phyloP scores from a whole-genome alignment of 2,888 invertebrate genomes.

The Chouioia cunea region DNA sequence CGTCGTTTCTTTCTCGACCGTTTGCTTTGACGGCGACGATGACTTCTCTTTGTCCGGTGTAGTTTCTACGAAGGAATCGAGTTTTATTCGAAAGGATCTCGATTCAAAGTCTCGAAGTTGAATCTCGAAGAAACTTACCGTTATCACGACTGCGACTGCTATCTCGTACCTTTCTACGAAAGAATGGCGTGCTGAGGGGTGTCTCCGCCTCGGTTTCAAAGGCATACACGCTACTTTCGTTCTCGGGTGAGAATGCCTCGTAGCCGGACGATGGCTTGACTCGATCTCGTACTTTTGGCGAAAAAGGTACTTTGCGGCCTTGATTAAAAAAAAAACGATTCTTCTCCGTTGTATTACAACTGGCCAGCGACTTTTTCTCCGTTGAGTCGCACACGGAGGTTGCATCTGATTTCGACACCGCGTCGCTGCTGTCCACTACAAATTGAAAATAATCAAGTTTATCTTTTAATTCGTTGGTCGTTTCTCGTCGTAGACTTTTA shows the following conservation, averaged over 20 bases:
- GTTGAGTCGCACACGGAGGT: constrained; percentile 53
- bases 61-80: constrained; percentile 2
- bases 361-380: constrained; percentile 56
- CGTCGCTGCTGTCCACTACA: constrained; percentile 55
- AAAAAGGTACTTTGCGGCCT: constrained; percentile 67
- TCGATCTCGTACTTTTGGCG: constrained; percentile 72
- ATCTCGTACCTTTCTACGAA: constrained; percentile 57
- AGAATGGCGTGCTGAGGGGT: constrained; percentile 72
- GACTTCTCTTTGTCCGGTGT: constrained; percentile 22
- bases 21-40: neutral
- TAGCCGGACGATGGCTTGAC: neutral
- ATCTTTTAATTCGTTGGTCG: neutral
- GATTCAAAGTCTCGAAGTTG: neutral
- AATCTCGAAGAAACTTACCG: neutral
- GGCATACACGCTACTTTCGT: constrained; percentile 80
- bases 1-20: constrained; percentile 24
- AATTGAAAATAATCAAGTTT: neutral
- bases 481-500: constrained; percentile 5
- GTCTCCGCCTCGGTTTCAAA: constrained; percentile 78
- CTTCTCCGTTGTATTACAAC: constrained; percentile 44
- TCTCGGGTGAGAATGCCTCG: constrained; percentile 76
- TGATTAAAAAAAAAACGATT: constrained; percentile 66
- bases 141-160: too few relatives aligned
- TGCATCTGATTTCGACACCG: constrained; percentile 57
- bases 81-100: neutral